Percentiles rank a stretch among this genome's conserved stretches.
Evolutionary conservation across 1,140 invertebrate genomes (phyloP).

Genomic region (Luehdorfia chinensis): DNA sequence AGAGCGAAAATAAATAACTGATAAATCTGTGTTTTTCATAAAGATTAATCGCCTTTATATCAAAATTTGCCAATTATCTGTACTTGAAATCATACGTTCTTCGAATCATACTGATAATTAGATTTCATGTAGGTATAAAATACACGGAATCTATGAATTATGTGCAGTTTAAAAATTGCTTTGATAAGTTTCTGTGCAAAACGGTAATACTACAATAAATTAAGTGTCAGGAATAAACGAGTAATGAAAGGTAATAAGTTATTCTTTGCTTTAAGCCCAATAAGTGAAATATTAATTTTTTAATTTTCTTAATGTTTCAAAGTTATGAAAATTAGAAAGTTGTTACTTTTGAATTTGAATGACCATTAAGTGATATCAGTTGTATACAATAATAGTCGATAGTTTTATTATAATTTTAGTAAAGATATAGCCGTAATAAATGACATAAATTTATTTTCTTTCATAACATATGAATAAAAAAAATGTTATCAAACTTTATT

Average conservation of each 20-base stretch:
- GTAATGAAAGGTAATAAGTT: slow-evolving; percentile 29
- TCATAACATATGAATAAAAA: too few species aligned
- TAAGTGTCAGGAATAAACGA: slow-evolving; percentile 9
- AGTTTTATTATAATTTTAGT: too few species aligned
- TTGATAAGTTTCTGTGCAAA: slow-evolving; percentile 26
- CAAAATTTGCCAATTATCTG: slow-evolving; percentile 18
- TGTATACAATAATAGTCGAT: too few species aligned
- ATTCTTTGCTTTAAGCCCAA: not conserved
- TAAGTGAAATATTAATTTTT: not conserved
- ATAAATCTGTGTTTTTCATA: slow-evolving; percentile 11
- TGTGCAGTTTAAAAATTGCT: slow-evolving; percentile 17
- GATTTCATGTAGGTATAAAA: slow-evolving; percentile 23
- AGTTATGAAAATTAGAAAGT: not conserved
- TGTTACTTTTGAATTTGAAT: not conserved
- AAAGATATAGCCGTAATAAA: too few species aligned
- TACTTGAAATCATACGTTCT: not conserved
- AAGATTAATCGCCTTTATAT: slow-evolving; percentile 21
- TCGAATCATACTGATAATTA: slow-evolving; percentile 27
- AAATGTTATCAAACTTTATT: too few species aligned
- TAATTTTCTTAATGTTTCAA: not conserved
- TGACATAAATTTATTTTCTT: too few species aligned
- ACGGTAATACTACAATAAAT: slow-evolving; percentile 4
- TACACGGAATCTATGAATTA: slow-evolving; percentile 22
- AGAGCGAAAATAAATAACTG: slow-evolving; percentile 3
- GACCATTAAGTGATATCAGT: not conserved